Percentiles rank a stretch among this genome's conserved stretches.
Evolutionary conservation across 2,888 invertebrate genomes (phyloP).

Genomic region (Morpho achilles): DNA sequence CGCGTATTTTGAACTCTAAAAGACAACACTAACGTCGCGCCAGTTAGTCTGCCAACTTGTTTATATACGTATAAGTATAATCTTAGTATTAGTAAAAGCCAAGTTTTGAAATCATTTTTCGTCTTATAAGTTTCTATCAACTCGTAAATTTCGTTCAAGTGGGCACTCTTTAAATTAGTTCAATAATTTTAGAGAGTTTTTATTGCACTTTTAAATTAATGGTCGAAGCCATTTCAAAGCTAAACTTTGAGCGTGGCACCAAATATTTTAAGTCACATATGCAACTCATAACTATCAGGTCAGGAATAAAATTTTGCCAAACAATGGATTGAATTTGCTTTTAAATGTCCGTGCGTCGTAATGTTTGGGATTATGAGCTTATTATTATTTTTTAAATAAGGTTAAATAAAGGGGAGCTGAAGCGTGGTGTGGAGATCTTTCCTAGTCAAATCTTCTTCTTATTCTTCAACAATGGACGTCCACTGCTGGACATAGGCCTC

Average conservation of each 20-base stretch:
- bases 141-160: neutral
- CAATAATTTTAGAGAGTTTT: neutral
- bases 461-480: too few species aligned
- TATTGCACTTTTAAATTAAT: neutral
- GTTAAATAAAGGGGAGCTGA: too few species aligned
- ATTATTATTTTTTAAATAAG: too few species aligned
- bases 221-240: neutral
- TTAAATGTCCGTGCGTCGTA: too few species aligned
- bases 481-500: too few species aligned
- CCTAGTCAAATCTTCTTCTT: too few species aligned
- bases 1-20: too few species aligned
- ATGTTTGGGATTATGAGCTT: too few species aligned
- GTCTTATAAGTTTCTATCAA: constrained; percentile 6
- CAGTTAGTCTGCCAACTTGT: constrained; percentile 8
- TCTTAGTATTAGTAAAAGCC: neutral
- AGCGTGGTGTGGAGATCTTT: too few species aligned
- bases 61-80: neutral
- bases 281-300: too few species aligned
- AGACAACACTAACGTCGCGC: neutral
- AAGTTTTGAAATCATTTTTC: constrained; percentile 6
- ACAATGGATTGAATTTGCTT: too few species aligned
- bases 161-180: neutral
- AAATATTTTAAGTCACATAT: neutral
- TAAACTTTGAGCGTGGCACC: neutral
- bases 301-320: too few species aligned